Evolutionary conservation across 2,113 vertebrate genomes (phyloP), one percentile per base, ranked within the genome.

Genomic region (Dasyornis broadbenti): DNA sequence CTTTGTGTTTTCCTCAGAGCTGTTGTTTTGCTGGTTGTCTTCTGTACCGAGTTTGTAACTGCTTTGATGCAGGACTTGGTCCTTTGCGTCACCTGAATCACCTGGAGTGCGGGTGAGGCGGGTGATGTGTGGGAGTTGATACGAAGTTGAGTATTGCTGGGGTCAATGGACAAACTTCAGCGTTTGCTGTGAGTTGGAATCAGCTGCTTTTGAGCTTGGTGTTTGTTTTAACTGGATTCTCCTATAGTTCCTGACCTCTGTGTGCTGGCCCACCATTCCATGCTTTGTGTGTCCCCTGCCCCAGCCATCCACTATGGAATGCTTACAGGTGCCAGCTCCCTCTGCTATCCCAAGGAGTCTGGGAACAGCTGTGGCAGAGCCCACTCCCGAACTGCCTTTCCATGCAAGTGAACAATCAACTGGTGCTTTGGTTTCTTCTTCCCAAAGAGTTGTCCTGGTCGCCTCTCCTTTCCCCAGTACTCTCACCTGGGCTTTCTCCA

Each of bases 281-380:
- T 2, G 47, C 7, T 10, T 0, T 1, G 15, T 61, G 5, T 1
- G 13, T 30, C 14, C 18, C 37, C 11, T 65, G 44, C 15, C 26
- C 18, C 13, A 61, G 71, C 56, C 19, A 0, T n/a, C 24, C 5
- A 0, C 47, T 4, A 0, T 1, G 4, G 10, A 13, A 4, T 5
- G 39, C 27, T n/a, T 4, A 0, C 3, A 6, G 15, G 50, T 42
- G 52, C 35, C 35, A 49, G n/a, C 27, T 11, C 4, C 24, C 28
- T 7, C 39, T 49, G 52, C 60, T 30, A 30, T 16, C 15, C 23
- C 50, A 2, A 50, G 50, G 42, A 50, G 42, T 33, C 11, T 0
- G 4, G 68, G 57, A 71, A 35, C 52, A 31, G 44, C 82, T 59
- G 11, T 6, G 44, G 0, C 40, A 47, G 18, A 54, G 15, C 49